Base-by-base conservation (phyloP, 2,113 vertebrate species). In the Varanus salvator region DNA sequence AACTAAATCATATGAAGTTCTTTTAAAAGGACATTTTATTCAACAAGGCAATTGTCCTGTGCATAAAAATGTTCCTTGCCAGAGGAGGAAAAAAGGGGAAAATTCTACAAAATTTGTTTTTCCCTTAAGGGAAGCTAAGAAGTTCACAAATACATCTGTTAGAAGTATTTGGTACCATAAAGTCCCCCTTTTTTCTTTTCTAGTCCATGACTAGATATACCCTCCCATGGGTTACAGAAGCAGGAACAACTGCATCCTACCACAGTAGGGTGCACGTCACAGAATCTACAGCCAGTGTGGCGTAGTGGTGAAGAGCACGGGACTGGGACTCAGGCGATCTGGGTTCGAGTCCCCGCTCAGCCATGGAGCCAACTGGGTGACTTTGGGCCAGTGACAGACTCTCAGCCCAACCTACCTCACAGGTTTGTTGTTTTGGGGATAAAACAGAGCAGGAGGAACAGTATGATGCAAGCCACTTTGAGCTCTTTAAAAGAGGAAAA, bases 1-100 rank as follows among this genome's bases (percentile, higher is more conserved):
- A 84, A 71, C 77, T 94, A 78, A 92, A 92, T 88, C 89, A 86
- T 85, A 52, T 87, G 57, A 78, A 87, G 88, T 93, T 93, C 93
- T 90, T 48, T 89, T 89, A 54, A 54, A 54, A 54, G 11, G 4
- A 54, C 7, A 54, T 90, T 23, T 72, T 78, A 92, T 87, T 85
- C 87, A 71, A 77, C 81, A 66, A 64, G 38, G 89, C 69, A 54
- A 91, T 84, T 6, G 38, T 23, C 15, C 90, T 68, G 8, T 71
- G 44, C n/a, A 85, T 52, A 31, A 31, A 50, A 52, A 44, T 17
- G 1, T 52, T 85, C n/a, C n/a, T 34, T 21, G n/a, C 8, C 17
- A 54, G 29, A 71, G 0, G 4, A 50, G 8, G 14, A 19, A 52
- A 25, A 17, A 52, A 25, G 8, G 5, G 2, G 23, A 66, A 85